Evolutionary conservation across 2,113 vertebrate genomes (phyloP), one percentile per base, ranked within the genome.

Genomic region (Alexandromys fortis): DNA sequence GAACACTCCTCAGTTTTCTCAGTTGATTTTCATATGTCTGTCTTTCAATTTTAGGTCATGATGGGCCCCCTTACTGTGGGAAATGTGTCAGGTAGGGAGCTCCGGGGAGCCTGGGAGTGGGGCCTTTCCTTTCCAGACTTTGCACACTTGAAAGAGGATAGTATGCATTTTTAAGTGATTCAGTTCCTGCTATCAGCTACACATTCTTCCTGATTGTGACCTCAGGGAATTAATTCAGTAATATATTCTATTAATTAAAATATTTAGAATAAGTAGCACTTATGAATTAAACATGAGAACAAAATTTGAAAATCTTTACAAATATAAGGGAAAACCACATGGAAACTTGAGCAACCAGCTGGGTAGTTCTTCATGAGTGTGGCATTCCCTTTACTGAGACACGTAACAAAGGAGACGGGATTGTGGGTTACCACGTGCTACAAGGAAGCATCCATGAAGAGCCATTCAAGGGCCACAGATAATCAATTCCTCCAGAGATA

Each of bases 251-350:
- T 92, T 96, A 97, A 94, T 94, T 96, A 92, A 94, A 96, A 94
- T 97, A 91, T 95, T 96, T 97, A 97, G 82, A 96, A 92, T 96
- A 94, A 89, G 89, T 70, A 83, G 76, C 22, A 52, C 55, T 68
- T 92, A 89, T 94, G 96, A 97, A 97, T 95, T 96, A 98, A 97
- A 96, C 73, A 96, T 97, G 77, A 94, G 89, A 82, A 70, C 75
- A 86, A 91, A 96, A 94, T 92, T 89, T 93, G 86, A 94, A 95
- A 95, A 94, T 75, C 72, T 35, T 94, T 91, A 14, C 61, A 90
- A 92, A 78, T 82, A 38, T 86, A 68, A 35, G 75, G 17, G 76
- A 90, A 82, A 94, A 86, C 76, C 45, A 19, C 87, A 92, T 72
- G 42, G 17, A 83, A 92, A 83, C 17, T 42, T 78, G 78, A 75